Evolutionary conservation across 1,140 invertebrate genomes (phyloP).

Genomic region (Amphibalanus amphitrite): DNA sequence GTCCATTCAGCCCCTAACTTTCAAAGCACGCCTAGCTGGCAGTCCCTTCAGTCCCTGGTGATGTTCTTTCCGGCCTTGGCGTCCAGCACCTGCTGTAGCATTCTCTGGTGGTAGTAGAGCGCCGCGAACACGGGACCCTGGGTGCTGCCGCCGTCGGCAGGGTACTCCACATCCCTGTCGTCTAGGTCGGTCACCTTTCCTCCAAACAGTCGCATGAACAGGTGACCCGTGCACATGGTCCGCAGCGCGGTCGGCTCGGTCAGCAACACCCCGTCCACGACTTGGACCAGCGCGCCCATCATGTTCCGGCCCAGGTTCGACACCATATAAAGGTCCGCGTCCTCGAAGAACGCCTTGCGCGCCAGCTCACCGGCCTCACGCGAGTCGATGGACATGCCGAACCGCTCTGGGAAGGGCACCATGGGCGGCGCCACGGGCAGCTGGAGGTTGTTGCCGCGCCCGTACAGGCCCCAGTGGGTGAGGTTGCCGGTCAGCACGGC

Average conservation of each 20-base stretch:
- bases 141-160: no score
- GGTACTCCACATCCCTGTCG: background rate
- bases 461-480: background rate
- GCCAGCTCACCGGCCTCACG: background rate
- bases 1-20: no score
- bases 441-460: background rate
- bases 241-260: background rate
- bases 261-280: background rate
- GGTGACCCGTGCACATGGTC: background rate
- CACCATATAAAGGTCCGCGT: background rate
- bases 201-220: background rate
- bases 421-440: background rate
- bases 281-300: background rate
- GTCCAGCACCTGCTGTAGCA: background rate
- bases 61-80: background rate
- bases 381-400: conserved; percentile 23
- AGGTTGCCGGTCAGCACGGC: background rate
- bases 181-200: background rate
- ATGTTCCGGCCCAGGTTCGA: background rate
- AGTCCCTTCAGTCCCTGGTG: background rate
- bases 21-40: no score
- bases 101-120: background rate
- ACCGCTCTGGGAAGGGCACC: conserved; percentile 24
- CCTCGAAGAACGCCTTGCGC: background rate
- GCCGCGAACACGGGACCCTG: background rate